These are phyloP conservation scores for Erinaceus europaeus DNA, from an alignment of 2,113 vertebrate genomes.

Conservation along the genomic window DNA sequence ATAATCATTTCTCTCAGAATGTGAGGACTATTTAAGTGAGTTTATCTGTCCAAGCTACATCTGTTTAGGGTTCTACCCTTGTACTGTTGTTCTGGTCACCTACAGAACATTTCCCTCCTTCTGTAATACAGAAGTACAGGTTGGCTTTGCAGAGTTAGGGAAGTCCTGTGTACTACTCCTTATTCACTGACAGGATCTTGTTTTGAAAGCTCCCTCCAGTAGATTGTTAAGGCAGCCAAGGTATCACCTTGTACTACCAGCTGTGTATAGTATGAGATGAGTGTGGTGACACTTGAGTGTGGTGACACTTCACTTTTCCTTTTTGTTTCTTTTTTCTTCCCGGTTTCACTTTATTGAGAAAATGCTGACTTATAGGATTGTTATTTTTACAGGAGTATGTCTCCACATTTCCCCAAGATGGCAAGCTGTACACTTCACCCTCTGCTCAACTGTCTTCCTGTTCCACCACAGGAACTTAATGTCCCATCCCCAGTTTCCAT, in stretches of 20 bases:
- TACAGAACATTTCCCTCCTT: not conserved
- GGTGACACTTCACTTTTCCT: too few relatives aligned
- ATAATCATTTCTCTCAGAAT: slow-evolving; percentile 23
- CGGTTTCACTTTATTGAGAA: too few relatives aligned
- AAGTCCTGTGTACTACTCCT: not conserved
- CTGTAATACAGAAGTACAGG: not conserved
- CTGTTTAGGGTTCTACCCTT: not conserved
- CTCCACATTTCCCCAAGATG: too few relatives aligned
- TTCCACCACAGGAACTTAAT: too few relatives aligned
- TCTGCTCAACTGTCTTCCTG: too few relatives aligned
- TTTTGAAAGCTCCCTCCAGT: slow-evolving; percentile 27
- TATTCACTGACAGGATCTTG: not conserved
- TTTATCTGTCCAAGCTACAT: not conserved
- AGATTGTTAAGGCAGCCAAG: not conserved
- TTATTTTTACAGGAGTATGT: too few relatives aligned
- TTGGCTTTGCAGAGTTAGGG: slow-evolving; percentile 25
- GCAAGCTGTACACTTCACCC: too few relatives aligned
- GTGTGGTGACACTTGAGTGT: not conserved
- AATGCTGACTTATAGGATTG: too few relatives aligned
- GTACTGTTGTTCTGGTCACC: not conserved
- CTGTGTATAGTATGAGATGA: slow-evolving; percentile 5
- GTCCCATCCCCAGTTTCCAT: too few relatives aligned
- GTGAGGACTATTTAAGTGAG: not conserved
- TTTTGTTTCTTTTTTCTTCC: too few relatives aligned
- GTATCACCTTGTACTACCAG: not conserved